Evolutionary conservation across 2,113 vertebrate species (phyloP), one percentile per base, ranked within the genome.

Genomic region (Callaeas wilsoni): DNA sequence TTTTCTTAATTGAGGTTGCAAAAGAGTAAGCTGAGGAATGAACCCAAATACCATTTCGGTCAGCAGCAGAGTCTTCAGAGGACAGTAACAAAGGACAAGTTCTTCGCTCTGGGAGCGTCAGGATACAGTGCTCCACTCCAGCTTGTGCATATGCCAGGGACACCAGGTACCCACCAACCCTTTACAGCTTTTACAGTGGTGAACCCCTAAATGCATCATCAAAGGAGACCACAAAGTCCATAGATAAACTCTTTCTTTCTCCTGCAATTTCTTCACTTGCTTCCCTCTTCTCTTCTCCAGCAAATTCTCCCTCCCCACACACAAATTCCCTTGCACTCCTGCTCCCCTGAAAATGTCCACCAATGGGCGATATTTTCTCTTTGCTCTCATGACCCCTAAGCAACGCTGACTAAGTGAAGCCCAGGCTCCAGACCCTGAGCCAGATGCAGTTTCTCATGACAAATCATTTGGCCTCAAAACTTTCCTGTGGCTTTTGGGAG

Each of bases 1-100:
- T 92, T 69, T 94, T 81, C 60, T 78, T 93, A 75, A 93, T 4
- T 88, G 65, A 93, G 73, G 69, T 90, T 92, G 65, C 90, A 96
- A 94, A 93, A 94, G 79, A 68, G 21, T 33, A 53, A n/a, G n/a
- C 76, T 65, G 76, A 96, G 46, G 47, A 93, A 90, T 64, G 41
- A 84, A 87, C 62, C 12, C 83, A 90, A 84, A 90, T 33, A 50
- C 53, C 2, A 0, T 56, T 81, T 53, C 0, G 8, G 59, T 42
- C 2, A 0, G 73, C 60, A 81, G 56, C n/a, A 75, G 60, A 62
- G 41, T 12, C 64, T 74, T 84, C 63, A 68, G 76, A 91, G 29
- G 37, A 55, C 55, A 52, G 59, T 16, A 77, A 88, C 0, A 1
- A 74, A 80, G 32, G 33, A 49, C 35, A 65, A 85, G n/a, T 18